Base-by-base conservation (phyloP, 2,888 invertebrate species). In the Marasmarcha lunaedactyla region DNA sequence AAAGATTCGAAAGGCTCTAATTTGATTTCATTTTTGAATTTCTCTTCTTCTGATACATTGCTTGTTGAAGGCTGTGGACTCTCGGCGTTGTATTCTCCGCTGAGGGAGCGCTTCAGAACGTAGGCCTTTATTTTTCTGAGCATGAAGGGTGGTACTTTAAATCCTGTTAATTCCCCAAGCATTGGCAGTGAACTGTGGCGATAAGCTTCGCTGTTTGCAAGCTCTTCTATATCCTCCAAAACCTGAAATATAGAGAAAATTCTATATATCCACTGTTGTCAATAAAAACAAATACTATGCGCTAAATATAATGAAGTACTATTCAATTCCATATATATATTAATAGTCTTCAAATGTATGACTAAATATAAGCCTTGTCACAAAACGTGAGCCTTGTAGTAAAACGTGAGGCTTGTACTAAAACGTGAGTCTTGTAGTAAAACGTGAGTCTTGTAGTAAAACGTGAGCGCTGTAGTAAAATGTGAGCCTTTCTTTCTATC, bases 121-220 rank as follows among this genome's bases (percentile, higher is more conserved):
- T 89, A 90, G 0, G 83, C 71, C 50, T 88, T 88, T 61, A 93
- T 90, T 73, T 93, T 93, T 43, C 87, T 84, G 26, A 91, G 57
- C 86, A 93, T 89, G 68, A 90, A 90, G 14, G 86, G 84, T 7
- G 93, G 93, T 1, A 90, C 90, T 61, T 88, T 87, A 59, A 93
- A 93, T 1, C 92, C 92, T 43, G 88, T 87, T 44, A 93, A 65
- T 56, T 92, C 90, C 36, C 89, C 87, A 12, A 88, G 68, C 65
- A 88, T 85, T 14, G 89, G 83, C 42, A 88, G 77, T 1, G 89
- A 87, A 52, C 74, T 89, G 57, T 87, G 86, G 55, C 84, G 84
- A 54, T 92, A 93, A 46, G 92, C 90, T 42, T 91, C 91, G 48
- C 88, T 88, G 46, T 87, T 84, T 6, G 90, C 89, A 40, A 93